A percentile compares a stretch with the other conserved stretches of the same genome.
Conservation (phyloP, 2,797 vertebrate genomes). For the Garrulus glandarius region DNA sequence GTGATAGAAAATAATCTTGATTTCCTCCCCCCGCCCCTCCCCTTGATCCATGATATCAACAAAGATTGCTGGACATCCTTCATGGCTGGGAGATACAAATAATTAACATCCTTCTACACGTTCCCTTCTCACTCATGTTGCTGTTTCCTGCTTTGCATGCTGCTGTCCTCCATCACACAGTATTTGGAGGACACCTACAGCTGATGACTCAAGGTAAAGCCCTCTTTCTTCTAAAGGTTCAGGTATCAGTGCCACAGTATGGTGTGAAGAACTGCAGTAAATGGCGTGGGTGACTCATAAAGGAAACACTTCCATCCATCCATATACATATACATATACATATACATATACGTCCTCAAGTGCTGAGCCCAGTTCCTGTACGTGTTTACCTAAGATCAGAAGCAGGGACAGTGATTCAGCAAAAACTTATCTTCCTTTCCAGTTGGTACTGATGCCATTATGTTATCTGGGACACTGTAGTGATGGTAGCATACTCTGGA, state of each 20-base stretch:
- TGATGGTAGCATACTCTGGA: background rate
- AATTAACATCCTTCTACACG: background rate
- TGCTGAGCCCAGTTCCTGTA: background rate
- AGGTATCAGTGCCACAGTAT: background rate
- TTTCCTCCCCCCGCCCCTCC: fast-evolving
- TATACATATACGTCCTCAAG: background rate
- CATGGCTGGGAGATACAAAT: background rate
- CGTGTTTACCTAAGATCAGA: background rate
- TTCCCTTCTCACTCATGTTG: background rate
- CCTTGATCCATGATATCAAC: background rate
- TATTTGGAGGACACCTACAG: background rate
- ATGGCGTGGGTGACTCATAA: background rate
- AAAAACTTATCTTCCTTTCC: background rate
- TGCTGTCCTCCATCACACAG: background rate
- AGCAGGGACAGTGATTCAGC: background rate
- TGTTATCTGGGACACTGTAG: background rate
- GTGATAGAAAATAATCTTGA: background rate
- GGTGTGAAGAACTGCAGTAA: background rate
- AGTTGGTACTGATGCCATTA: background rate
- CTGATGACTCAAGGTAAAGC: background rate
- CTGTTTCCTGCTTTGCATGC: background rate
- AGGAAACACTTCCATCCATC: background rate
- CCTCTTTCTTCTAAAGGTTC: background rate
- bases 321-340: no score
- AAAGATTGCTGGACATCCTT: background rate